Percentiles rank a stretch among this genome's conserved stretches.
These are phyloP conservation scores for Aldrovandia affinis DNA, from an alignment of 2,797 vertebrate genomes.

Conservation along the genomic window DNA sequence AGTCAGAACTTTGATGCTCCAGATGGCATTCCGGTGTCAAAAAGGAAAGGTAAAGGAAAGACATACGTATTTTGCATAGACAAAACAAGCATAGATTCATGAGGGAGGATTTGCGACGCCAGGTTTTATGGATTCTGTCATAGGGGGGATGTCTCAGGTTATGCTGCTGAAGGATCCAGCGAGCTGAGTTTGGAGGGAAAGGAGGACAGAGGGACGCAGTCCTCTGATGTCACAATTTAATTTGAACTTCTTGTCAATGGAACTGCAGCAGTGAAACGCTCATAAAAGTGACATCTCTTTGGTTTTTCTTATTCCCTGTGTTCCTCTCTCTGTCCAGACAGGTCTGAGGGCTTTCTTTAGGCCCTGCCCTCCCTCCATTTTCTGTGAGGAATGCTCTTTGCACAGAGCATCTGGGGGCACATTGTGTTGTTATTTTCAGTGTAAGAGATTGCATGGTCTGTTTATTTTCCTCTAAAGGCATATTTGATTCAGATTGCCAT, in stretches of 20 bases:
- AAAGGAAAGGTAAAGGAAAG: neutral
- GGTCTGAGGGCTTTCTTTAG: neutral
- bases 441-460: neutral
- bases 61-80: neutral
- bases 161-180: neutral
- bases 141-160: neutral
- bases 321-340: neutral
- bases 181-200: neutral
- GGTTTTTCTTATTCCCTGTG: neutral
- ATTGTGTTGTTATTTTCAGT: neutral
- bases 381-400: neutral
- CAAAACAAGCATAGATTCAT: neutral
- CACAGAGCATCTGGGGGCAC: neutral
- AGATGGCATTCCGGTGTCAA: neutral
- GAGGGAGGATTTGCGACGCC: neutral
- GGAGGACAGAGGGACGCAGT: neutral
- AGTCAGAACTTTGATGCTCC: neutral
- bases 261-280: neutral
- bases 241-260: neutral
- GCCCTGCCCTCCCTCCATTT: neutral
- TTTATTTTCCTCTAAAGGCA: neutral
- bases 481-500: conserved; percentile 11
- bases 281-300: neutral
- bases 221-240: neutral
- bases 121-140: neutral